These are phyloP conservation scores for Dione juno DNA, from an alignment of 2,888 invertebrate species.

Conservation along the genomic window DNA sequence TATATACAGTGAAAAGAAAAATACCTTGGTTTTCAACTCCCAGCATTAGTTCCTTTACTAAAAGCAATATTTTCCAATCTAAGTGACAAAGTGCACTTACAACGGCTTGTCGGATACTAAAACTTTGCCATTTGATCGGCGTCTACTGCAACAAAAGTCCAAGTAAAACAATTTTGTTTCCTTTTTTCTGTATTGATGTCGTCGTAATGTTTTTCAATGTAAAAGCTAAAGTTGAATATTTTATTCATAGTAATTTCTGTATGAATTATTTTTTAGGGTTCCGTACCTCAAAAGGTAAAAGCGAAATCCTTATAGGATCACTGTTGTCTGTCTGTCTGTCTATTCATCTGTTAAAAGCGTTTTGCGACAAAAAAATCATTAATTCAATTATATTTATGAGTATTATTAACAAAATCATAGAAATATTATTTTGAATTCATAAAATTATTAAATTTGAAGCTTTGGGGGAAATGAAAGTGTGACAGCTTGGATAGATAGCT, in stretches of 20 bases:
- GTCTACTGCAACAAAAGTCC: slow-evolving; percentile 58
- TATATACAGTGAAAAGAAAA: slow-evolving; percentile 20
- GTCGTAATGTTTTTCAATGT: slow-evolving; percentile 21
- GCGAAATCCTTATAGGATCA: too few relatives aligned
- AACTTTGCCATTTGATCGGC: slow-evolving; percentile 76
- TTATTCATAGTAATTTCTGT: not conserved
- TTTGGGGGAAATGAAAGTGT: not conserved
- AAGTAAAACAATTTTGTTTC: slow-evolving; percentile 35
- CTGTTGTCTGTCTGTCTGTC: too few relatives aligned
- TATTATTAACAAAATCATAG: not conserved
- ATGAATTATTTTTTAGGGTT: not conserved
- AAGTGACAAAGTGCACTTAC: slow-evolving; percentile 83
- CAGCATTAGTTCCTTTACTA: slow-evolving; percentile 59
- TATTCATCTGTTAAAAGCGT: too few relatives aligned
- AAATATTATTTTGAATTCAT: not conserved
- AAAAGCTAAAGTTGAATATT: slow-evolving; percentile 9
- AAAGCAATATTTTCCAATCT: slow-evolving; percentile 82
- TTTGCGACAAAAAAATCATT: not conserved
- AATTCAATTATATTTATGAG: not conserved
- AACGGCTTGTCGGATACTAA: slow-evolving; percentile 78
- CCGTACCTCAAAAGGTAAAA: too few relatives aligned
- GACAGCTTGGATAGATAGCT: slow-evolving; percentile 10
- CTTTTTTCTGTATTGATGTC: slow-evolving; percentile 30
- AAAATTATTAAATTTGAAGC: not conserved
- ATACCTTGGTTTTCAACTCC: slow-evolving; percentile 37